phyloP scores from a whole-genome alignment of 2,888 invertebrate genomes.

The Byasa hedistus region DNA sequence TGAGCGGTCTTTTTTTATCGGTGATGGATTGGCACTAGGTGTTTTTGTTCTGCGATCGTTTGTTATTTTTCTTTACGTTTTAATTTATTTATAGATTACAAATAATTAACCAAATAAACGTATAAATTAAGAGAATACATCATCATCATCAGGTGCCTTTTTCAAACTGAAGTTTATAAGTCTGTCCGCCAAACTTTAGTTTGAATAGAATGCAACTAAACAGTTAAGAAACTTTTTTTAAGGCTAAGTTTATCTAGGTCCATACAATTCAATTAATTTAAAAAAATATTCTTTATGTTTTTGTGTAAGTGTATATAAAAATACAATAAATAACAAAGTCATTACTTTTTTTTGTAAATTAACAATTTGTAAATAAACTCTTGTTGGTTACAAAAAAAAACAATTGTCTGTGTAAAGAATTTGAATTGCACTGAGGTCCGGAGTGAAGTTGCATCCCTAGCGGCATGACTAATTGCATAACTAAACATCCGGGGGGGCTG shows the following conservation, averaged over 20 bases:
- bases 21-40: constrained; percentile 76
- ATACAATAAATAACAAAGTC: not conserved
- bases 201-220: too few species aligned
- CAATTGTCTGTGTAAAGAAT: constrained; percentile 3
- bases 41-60: constrained; percentile 48
- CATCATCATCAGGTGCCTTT: too few species aligned
- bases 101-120: constrained; percentile 28
- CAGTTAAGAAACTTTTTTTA: not conserved
- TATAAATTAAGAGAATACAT: constrained; percentile 3
- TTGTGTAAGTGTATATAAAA: not conserved
- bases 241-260: too few species aligned
- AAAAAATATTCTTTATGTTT: too few species aligned
- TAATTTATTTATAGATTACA: not conserved
- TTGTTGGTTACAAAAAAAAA: not conserved
- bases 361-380: too few species aligned
- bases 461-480: constrained; percentile 75
- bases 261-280: too few species aligned
- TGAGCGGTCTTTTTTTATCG: constrained; percentile 68
- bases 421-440: constrained; percentile 35
- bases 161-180: too few species aligned
- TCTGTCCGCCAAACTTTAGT: too few species aligned
- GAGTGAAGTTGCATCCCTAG: constrained; percentile 32
- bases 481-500: constrained; percentile 71
- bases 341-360: not conserved
- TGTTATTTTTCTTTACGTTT: constrained; percentile 3